Base-by-base conservation (phyloP, 2,888 invertebrate genomes). In the Apantesis nais region DNA sequence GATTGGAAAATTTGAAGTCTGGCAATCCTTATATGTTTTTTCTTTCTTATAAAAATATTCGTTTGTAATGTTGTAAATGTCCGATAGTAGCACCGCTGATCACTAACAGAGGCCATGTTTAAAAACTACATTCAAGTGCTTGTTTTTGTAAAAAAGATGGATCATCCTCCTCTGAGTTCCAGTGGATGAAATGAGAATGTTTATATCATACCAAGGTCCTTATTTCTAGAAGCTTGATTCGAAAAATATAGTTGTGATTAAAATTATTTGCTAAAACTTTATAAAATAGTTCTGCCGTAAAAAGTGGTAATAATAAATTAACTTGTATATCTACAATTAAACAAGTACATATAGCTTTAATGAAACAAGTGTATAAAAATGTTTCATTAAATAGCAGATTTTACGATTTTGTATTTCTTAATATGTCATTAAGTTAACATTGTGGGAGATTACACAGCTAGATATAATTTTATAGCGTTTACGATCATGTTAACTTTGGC, bases 391-490 rank as follows among this genome's bases (percentile, higher is more conserved):
- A 52, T n/a, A 16, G n/a, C 37, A 34, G 31, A 52, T 55, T 66
- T 66, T 66, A 66, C 52, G 65, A 52, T 66, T 55, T 66, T 52
- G 52, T 55, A 11, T 19, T 11, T 52, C 9, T 66, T 37, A 66
- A 52, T 65, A 37, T 66, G 37, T 66, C 52, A 66, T 66, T 66
- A 66, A 55, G 25, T 65, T 66, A 25, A 66, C 65, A 66, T 66
- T 66, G 65, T 66, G 55, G 37, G 16, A 37, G 37, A 66, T 55
- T 37, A 37, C 25, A 55, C 16, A 8, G 25, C 37, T 58, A 58
- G 66, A 29, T 60, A 52, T 8, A 52, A 66, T n/a, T 55, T 66
- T 66, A 55, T 66, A 34, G 52, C 37, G 25, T 66, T 52, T 55
- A 16, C n/a, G 16, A 14, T 34, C 37, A 52, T 52, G 16, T 65